A percentile compares a stretch with the other conserved stretches of the same genome.
Conservation (phyloP, 2,113 vertebrate species). For the Zootoca vivipara region DNA sequence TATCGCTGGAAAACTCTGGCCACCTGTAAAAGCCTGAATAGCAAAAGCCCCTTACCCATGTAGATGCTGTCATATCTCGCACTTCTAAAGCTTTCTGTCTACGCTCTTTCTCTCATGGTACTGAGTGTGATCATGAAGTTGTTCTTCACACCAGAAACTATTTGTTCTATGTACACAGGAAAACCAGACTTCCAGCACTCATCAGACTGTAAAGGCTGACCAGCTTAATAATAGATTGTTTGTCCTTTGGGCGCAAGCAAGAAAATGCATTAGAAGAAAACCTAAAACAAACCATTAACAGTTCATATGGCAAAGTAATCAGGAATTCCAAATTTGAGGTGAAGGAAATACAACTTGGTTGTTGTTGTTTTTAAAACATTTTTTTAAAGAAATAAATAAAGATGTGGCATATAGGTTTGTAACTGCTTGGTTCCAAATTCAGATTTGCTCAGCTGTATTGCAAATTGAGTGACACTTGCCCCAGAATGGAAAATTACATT, state of each 20-base stretch:
- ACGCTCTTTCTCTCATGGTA: not conserved
- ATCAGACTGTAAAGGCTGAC: slow-evolving; percentile 50
- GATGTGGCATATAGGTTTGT: not conserved
- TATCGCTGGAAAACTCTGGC: slow-evolving; percentile 21
- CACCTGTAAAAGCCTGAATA: slow-evolving; percentile 9
- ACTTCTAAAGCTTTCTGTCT: not conserved
- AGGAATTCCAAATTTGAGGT: not conserved
- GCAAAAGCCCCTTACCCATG: not conserved
- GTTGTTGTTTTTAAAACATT: too few relatives aligned
- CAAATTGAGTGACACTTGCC: not conserved
- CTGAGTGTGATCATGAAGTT: slow-evolving; percentile 45
- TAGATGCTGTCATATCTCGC: not conserved
- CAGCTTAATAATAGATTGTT: slow-evolving; percentile 54
- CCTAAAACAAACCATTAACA: slow-evolving; percentile 38
- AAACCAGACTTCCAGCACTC: slow-evolving; percentile 59
- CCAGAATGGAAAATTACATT: not conserved
- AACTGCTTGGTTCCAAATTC: not conserved
- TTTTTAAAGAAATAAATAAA: not conserved
- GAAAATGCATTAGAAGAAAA: slow-evolving; percentile 20
- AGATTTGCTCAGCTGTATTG: not conserved
- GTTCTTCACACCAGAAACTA: slow-evolving; percentile 42
- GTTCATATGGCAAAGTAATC: slow-evolving; percentile 50
- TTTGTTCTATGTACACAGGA: slow-evolving; percentile 44
- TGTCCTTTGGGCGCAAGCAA: slow-evolving; percentile 53
- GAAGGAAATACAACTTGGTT: too few relatives aligned